Evolutionary conservation across 2,797 vertebrate species (phyloP).

Genomic region (Falco novaeseelandiae): DNA sequence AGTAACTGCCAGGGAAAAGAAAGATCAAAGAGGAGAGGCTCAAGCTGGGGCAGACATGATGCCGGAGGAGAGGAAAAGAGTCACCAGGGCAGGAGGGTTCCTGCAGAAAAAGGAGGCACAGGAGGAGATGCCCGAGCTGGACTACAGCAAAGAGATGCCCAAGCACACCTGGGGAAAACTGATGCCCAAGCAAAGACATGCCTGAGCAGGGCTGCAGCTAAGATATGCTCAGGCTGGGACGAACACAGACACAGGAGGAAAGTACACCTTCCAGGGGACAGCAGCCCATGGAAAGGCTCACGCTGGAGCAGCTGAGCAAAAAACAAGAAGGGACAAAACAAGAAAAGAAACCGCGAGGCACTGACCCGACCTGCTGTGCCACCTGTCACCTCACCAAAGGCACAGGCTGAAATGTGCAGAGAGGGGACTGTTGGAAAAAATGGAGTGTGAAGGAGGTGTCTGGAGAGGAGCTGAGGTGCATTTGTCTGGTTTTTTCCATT

Average conservation of each 20-base stretch:
- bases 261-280: neutral
- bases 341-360: neutral
- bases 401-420: fast-evolving
- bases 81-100: neutral
- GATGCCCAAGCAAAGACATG: neutral
- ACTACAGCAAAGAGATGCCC: neutral
- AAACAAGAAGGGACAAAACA: neutral
- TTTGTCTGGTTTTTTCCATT: neutral
- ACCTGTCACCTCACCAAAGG: neutral
- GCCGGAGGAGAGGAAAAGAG: neutral
- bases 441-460: fast-evolving
- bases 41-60: neutral
- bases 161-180: neutral
- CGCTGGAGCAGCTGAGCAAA: neutral
- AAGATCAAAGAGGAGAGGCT: neutral
- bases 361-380: neutral
- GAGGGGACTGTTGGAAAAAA: neutral
- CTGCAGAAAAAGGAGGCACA: neutral
- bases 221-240: neutral
- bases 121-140: neutral
- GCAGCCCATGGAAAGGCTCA: neutral
- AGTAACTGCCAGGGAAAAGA: neutral
- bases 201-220: neutral
- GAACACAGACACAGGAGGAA: neutral
- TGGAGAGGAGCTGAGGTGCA: neutral